These are phyloP conservation scores for Herminia tarsipennalis DNA, from an alignment of 2,888 invertebrate genomes.

Conservation along the genomic window DNA sequence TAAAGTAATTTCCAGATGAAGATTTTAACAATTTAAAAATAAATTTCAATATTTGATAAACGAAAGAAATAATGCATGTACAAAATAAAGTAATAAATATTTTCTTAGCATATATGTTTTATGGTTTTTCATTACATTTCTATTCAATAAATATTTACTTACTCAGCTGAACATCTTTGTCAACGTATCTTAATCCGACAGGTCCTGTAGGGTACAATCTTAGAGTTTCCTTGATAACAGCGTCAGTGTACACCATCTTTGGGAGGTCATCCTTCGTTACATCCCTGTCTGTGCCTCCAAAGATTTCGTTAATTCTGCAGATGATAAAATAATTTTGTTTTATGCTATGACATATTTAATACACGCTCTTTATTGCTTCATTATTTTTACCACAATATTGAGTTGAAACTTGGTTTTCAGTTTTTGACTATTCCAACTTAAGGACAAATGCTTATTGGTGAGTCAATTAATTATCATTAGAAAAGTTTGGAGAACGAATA, in stretches of 20 bases:
- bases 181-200: slow-evolving; percentile 44
- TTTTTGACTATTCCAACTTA: too few relatives aligned
- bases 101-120: too few relatives aligned
- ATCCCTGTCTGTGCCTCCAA: slow-evolving; percentile 49
- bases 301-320: slow-evolving; percentile 34
- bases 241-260: slow-evolving; percentile 53
- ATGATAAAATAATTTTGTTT: not conserved
- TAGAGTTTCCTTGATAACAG: slow-evolving; percentile 57
- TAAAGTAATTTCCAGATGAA: too few relatives aligned
- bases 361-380: not conserved
- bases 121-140: too few relatives aligned
- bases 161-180: slow-evolving; percentile 56
- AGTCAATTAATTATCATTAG: too few relatives aligned
- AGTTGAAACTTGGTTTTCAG: too few relatives aligned
- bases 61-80: not conserved
- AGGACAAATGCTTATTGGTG: too few relatives aligned
- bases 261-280: slow-evolving; percentile 53
- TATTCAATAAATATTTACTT: slow-evolving; percentile 27
- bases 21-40: too few relatives aligned
- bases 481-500: not conserved
- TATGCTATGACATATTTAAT: too few relatives aligned
- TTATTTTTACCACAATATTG: not conserved
- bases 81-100: not conserved
- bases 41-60: too few relatives aligned
- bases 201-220: slow-evolving; percentile 53